Evolutionary conservation across 2,888 invertebrate species (phyloP).

Genomic region (Agrochola macilenta): DNA sequence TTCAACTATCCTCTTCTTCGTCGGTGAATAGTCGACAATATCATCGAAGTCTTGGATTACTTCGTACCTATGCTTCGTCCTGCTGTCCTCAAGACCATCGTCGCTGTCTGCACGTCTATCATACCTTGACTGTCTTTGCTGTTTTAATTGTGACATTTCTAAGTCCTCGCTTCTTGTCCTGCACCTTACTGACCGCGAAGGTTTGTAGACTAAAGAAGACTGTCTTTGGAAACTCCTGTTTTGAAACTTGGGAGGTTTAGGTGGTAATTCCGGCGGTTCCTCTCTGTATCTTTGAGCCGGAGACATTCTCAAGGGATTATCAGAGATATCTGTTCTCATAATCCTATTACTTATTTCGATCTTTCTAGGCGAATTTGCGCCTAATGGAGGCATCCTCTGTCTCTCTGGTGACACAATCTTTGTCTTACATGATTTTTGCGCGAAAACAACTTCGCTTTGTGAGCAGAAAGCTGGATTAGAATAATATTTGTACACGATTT

Average conservation of each 20-base stretch:
- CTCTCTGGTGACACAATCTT: conserved; percentile 79
- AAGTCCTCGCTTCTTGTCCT: conserved; percentile 85
- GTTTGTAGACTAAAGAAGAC: conserved; percentile 88
- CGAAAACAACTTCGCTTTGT: conserved; percentile 92
- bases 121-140: conserved; percentile 75
- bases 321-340: conserved; percentile 86
- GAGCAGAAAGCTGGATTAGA: conserved; percentile 95
- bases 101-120: conserved; percentile 82
- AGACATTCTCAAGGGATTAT: conserved; percentile 85
- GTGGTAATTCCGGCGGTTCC: conserved; percentile 86
- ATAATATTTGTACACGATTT: conserved; percentile 92
- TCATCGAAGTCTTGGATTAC: conserved; percentile 88
- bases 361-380: conserved; percentile 87
- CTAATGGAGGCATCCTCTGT: conserved; percentile 84
- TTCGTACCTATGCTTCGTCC: conserved; percentile 88
- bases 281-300: conserved; percentile 77
- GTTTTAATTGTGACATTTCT: conserved; percentile 87
- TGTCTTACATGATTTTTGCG: conserved; percentile 83
- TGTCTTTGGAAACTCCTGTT: conserved; percentile 83
- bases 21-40: conserved; percentile 84
- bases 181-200: conserved; percentile 81
- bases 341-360: conserved; percentile 82
- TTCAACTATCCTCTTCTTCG: conserved; percentile 87
- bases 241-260: conserved; percentile 85
- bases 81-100: conserved; percentile 81